A percentile compares a stretch with the other conserved stretches of the same genome.
Evolutionary conservation across 2,888 invertebrate genomes (phyloP).

Genomic region (Drepana falcataria): DNA sequence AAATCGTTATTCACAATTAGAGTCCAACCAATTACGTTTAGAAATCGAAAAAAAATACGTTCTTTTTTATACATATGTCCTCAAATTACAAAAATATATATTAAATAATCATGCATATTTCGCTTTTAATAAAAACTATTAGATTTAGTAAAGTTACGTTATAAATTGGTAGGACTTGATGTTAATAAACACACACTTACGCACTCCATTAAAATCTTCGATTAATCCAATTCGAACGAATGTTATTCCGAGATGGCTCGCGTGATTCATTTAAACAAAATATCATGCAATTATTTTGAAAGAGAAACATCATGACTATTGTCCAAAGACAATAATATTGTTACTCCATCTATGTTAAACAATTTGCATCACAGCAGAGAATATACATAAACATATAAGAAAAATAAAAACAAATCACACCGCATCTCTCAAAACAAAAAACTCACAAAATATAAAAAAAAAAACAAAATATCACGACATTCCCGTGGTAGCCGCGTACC

Average conservation of each 20-base stretch:
- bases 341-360: too few relatives aligned
- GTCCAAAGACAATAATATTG: too few relatives aligned
- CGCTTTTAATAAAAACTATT: too few relatives aligned
- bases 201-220: slow-evolving; percentile 6
- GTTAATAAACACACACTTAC: slow-evolving; percentile 35
- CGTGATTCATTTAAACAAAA: not conserved
- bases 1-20: too few relatives aligned
- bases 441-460: slow-evolving; percentile 15
- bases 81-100: too few relatives aligned
- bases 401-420: slow-evolving; percentile 8
- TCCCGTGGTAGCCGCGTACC: slow-evolving; percentile 42
- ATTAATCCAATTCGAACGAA: slow-evolving; percentile 10
- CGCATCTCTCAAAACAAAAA: slow-evolving; percentile 24
- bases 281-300: not conserved
- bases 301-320: too few relatives aligned
- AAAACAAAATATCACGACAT: slow-evolving; percentile 6
- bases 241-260: slow-evolving; percentile 12
- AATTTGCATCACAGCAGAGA: too few relatives aligned
- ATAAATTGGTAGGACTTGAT: slow-evolving; percentile 51
- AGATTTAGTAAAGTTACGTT: not conserved
- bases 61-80: too few relatives aligned
- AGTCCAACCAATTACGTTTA: too few relatives aligned
- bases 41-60: too few relatives aligned
- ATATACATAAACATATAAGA: not conserved
- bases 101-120: too few relatives aligned